Conservation (phyloP, 2,797 vertebrate genomes). For the Oreonectes daqikongensis region DNA sequence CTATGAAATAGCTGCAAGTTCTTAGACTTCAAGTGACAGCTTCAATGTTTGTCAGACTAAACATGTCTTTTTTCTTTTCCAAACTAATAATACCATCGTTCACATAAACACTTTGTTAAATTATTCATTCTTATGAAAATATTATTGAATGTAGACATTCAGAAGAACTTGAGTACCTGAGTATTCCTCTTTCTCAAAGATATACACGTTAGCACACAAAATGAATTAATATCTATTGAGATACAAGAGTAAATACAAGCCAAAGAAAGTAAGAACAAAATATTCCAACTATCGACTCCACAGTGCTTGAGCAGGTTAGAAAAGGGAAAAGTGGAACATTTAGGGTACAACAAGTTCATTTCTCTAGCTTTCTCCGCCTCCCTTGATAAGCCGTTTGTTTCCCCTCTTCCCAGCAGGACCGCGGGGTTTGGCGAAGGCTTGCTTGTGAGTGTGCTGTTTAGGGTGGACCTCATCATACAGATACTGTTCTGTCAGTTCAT, state of each 20-base stretch:
- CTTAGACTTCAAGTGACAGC: too few species aligned
- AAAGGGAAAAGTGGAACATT: slow-evolving; percentile 14
- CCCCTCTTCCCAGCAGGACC: slow-evolving; percentile 95
- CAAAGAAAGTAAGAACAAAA: slow-evolving; percentile 39
- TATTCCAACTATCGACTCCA: slow-evolving; percentile 5
- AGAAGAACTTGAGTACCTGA: slow-evolving; percentile 37
- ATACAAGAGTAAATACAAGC: slow-evolving; percentile 46
- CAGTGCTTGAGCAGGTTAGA: background rate
- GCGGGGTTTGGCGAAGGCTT: slow-evolving; percentile 97
- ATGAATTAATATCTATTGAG: slow-evolving; percentile 28
- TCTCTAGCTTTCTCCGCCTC: slow-evolving; percentile 81
- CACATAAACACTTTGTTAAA: background rate
- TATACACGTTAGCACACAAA: slow-evolving; percentile 34
- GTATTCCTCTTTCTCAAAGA: slow-evolving; percentile 20
- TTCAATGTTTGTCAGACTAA: background rate
- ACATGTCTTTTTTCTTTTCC: background rate
- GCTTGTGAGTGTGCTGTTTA: slow-evolving; percentile 92
- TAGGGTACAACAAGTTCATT: slow-evolving; percentile 23
- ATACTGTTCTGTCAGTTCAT: slow-evolving; percentile 91
- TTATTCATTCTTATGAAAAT: background rate
- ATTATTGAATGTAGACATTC: background rate
- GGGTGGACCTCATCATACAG: slow-evolving; percentile 97
- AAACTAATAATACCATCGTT: background rate
- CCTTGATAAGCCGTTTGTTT: slow-evolving; percentile 94
- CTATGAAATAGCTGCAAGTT: too few species aligned